Evolutionary conservation across 2,797 vertebrate genomes (phyloP).

Genomic region (Scolopax rusticola): DNA sequence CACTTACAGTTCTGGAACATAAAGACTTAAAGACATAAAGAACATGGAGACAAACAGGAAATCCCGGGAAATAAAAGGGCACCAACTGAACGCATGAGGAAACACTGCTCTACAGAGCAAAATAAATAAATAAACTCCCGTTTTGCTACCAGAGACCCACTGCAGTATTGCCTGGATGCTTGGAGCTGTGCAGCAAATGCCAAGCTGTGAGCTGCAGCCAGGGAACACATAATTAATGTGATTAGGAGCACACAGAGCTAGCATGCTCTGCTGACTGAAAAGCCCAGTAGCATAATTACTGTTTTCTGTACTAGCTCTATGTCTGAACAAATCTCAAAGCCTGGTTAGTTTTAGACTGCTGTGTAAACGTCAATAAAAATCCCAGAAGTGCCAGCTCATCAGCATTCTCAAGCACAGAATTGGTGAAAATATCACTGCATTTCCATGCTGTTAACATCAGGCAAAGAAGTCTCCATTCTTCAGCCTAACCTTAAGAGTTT

Average conservation of each 20-base stretch:
- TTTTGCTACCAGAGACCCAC: background rate
- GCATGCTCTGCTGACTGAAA: slow-evolving; percentile 77
- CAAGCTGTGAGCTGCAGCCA: slow-evolving; percentile 73
- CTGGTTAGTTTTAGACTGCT: slow-evolving; percentile 79
- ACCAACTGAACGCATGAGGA: background rate
- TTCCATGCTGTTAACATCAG: slow-evolving; percentile 67
- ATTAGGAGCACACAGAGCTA: slow-evolving; percentile 80
- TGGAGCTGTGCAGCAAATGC: slow-evolving; percentile 67
- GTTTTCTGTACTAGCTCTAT: slow-evolving; percentile 80
- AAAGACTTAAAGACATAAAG: background rate
- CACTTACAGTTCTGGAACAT: background rate
- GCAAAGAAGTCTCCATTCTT: slow-evolving; percentile 63
- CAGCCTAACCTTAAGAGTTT: slow-evolving; percentile 69
- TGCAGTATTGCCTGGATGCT: slow-evolving; percentile 45
- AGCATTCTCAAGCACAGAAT: slow-evolving; percentile 74
- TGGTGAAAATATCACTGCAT: slow-evolving; percentile 68
- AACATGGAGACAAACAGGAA: background rate
- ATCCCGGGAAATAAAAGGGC: background rate
- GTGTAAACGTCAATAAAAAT: slow-evolving; percentile 83
- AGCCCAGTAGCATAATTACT: slow-evolving; percentile 82
- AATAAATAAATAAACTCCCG: slow-evolving; percentile 27
- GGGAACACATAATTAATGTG: slow-evolving; percentile 79
- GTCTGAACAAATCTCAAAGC: slow-evolving; percentile 82
- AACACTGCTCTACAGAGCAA: background rate
- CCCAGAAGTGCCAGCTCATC: slow-evolving; percentile 78